phyloP scores from a whole-genome alignment of 2,888 invertebrate species.

The Athrips mouffetella region DNA sequence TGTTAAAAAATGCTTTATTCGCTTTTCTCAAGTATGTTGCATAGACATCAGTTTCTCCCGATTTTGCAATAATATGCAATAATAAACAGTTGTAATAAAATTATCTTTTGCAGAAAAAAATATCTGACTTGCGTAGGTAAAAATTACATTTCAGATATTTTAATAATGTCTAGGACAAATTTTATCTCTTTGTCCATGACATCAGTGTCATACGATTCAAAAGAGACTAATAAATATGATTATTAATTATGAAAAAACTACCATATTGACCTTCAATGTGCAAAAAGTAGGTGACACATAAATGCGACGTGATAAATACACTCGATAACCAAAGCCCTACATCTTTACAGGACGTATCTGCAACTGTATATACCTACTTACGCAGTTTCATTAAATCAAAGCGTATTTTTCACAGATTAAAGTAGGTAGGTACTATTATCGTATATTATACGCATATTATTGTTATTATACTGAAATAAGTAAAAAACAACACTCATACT shows the following conservation, averaged over 20 bases:
- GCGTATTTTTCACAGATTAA: too few species aligned
- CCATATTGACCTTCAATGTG: conserved; percentile 66
- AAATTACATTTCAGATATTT: conserved; percentile 16
- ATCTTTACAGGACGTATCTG: conserved; percentile 14
- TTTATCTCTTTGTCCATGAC: conserved; percentile 60
- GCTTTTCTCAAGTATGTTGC: conserved; percentile 20
- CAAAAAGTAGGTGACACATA: conserved; percentile 57
- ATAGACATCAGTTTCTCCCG: conserved; percentile 25
- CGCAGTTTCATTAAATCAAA: too few species aligned
- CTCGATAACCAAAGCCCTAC: conserved; percentile 33
- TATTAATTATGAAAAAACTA: conserved; percentile 44
- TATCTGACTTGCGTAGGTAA: conserved; percentile 3
- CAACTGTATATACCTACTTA: too few species aligned
- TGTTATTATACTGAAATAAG: too few species aligned
- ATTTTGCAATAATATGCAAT: neutral
- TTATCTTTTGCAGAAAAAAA: neutral
- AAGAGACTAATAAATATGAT: conserved; percentile 51
- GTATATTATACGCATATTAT: too few species aligned
- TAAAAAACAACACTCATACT: too few species aligned
- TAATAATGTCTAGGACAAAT: conserved; percentile 34
- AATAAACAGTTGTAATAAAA: neutral
- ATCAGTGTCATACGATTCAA: conserved; percentile 45
- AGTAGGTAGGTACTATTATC: too few species aligned
- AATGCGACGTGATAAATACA: conserved; percentile 31
- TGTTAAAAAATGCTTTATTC: conserved; percentile 10